phyloP scores from a whole-genome alignment of 2,888 invertebrate species.

The Rhamnusium bicolor region DNA sequence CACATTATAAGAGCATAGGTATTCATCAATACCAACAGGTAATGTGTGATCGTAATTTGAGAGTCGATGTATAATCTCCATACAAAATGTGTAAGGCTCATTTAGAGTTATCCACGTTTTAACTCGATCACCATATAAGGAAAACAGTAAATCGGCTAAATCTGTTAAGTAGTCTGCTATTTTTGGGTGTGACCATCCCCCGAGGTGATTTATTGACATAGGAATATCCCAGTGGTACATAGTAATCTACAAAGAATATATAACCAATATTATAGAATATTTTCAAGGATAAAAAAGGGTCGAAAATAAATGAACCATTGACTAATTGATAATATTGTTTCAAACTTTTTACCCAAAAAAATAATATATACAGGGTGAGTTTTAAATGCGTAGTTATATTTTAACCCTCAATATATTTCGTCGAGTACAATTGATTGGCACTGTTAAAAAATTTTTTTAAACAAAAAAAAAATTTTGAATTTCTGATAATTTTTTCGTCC shows the following conservation, averaged over 20 bases:
- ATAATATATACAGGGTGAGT: no score
- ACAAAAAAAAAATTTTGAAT: no score
- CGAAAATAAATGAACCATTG: no score
- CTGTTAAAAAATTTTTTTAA: no score
- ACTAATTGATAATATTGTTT: no score
- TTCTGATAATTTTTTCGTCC: no score
- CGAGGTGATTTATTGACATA: constrained; percentile 69
- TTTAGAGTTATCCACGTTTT: constrained; percentile 75
- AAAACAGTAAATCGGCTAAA: constrained; percentile 73
- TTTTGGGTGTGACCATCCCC: constrained; percentile 77
- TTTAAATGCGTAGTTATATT: no score
- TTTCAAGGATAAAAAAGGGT: no score
- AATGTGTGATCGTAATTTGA: constrained; percentile 57
- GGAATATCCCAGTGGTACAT: constrained; percentile 54
- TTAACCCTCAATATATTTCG: no score
- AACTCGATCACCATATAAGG: constrained; percentile 64
- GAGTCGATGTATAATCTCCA: constrained; percentile 62
- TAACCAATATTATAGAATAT: neutral
- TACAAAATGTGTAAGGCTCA: constrained; percentile 71
- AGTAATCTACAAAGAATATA: constrained; percentile 43
- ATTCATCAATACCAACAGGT: constrained; percentile 73
- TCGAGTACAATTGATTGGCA: no score
- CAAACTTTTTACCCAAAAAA: no score
- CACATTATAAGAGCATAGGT: constrained; percentile 76
- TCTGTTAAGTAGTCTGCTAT: constrained; percentile 78